Evolutionary conservation across 2,888 invertebrate species (phyloP), one percentile per base, ranked within the genome.

Genomic region (Agrotis exclamationis): DNA sequence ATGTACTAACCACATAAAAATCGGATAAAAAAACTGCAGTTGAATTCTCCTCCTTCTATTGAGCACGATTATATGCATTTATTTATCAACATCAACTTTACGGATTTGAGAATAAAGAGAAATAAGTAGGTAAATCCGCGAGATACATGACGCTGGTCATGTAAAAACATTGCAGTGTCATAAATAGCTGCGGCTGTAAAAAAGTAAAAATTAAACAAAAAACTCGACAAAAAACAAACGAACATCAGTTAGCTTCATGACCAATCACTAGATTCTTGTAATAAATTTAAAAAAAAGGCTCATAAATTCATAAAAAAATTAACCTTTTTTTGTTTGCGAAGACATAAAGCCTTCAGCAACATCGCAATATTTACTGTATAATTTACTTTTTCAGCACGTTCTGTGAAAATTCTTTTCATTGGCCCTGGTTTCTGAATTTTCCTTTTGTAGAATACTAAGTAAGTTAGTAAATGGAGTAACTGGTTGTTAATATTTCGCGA

Each of bases 311-410:
- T 3, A 24, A 64, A 70, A 74, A 78, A 74, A 57, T 33, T 44
- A 53, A 44, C 20, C n/a, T 24, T 60, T 69, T n/a, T 78, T 68
- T 71, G 53, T 70, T 79, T 71, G 54, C 65, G 11, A 75, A 69
- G 74, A 68, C 47, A 66, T 66, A 75, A 80, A 69, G 63, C 57
- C 75, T 81, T 67, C 68, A 53, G 22, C 2, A 2, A 20, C 24
- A 48, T 22, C 60, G 44, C 63, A 72, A 72, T 81, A 75, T 83
- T 67, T 70, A 66, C 68, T 54, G 57, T 64, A 58, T 58, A 69
- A 79, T 82, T 82, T 72, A 58, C 59, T 70, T 59, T 80, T 81
- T 80, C 58, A 63, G 64, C 67, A 79, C 80, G 72, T 70, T 33
- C 63, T 33, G 70, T 51, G 45, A 24, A 71, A 69, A 65, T 70